These are phyloP conservation scores for Drosophila bipectinata DNA, from an alignment of 1,140 invertebrate species.

Conservation along the genomic window DNA sequence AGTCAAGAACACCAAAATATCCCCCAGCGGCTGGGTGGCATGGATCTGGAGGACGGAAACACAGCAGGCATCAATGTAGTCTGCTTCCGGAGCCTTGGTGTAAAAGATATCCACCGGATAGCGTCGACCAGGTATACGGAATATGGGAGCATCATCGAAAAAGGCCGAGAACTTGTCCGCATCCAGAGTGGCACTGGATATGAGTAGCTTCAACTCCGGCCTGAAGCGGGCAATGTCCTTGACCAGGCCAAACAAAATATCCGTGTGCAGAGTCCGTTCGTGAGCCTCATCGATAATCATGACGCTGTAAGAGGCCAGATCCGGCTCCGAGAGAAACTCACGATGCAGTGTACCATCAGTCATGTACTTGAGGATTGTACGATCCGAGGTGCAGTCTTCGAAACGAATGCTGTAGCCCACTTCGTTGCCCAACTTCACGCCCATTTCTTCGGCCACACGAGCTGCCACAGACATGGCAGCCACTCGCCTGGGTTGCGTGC, in stretches of 20 bases:
- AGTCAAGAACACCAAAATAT: constrained; percentile 98
- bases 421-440: constrained; percentile 98
- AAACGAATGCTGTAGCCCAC: constrained; percentile 99
- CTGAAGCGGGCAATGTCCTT: constrained; percentile 99
- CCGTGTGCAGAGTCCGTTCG: constrained; percentile 98
- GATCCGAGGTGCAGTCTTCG: constrained; percentile 98
- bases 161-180: constrained; percentile 99
- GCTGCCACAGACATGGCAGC: constrained; percentile 99
- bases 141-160: constrained; percentile 99
- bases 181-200: constrained; percentile 99
- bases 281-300: constrained; percentile 99
- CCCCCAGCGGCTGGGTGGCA: constrained; percentile 96
- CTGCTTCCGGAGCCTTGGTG: constrained; percentile 99
- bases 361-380: constrained; percentile 99
- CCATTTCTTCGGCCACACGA: constrained; percentile 99
- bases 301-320: constrained; percentile 96
- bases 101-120: constrained; percentile 98
- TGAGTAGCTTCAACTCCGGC: constrained; percentile 97
- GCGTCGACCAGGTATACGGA: constrained; percentile 95
- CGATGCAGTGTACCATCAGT: constrained; percentile 99
- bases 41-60: constrained; percentile 99
- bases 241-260: constrained; percentile 98
- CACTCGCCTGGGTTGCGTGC: constrained; percentile 98
- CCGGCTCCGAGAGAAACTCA: constrained; percentile 98
- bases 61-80: constrained; percentile 98